These are phyloP conservation scores for Nephrocerus scutellatus DNA, from an alignment of 2,888 invertebrate genomes.

Conservation along the genomic window DNA sequence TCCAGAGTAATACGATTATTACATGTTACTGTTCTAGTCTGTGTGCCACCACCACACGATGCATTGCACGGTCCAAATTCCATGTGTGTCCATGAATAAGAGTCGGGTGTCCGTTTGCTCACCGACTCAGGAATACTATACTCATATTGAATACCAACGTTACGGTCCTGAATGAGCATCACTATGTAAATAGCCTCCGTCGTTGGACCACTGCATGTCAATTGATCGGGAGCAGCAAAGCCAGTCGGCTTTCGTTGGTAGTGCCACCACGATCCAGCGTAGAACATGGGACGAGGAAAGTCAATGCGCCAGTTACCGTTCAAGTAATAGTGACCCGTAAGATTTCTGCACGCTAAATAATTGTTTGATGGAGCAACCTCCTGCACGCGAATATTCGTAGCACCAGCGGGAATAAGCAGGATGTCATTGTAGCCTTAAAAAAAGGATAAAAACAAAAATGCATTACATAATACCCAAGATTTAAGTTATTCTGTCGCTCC, in stretches of 20 bases:
- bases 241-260: slow-evolving; percentile 79
- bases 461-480: neutral
- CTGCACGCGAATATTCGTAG: slow-evolving; percentile 78
- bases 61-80: slow-evolving; percentile 70
- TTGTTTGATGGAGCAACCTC: slow-evolving; percentile 80
- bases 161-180: slow-evolving; percentile 71
- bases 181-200: slow-evolving; percentile 81
- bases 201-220: slow-evolving; percentile 81
- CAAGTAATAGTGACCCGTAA: slow-evolving; percentile 75
- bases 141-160: slow-evolving; percentile 81
- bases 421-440: slow-evolving; percentile 85
- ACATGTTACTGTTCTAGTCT: slow-evolving; percentile 72
- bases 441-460: neutral
- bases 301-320: slow-evolving; percentile 95
- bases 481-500: neutral
- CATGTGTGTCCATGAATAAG: slow-evolving; percentile 71
- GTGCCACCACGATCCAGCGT: slow-evolving; percentile 79
- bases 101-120: slow-evolving; percentile 60
- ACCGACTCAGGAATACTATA: slow-evolving; percentile 77
- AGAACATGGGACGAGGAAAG: slow-evolving; percentile 70
- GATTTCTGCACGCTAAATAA: slow-evolving; percentile 80
- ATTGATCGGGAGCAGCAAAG: slow-evolving; percentile 75
- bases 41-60: slow-evolving; percentile 86
- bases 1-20: slow-evolving; percentile 66
- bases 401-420: slow-evolving; percentile 81